Base-by-base conservation (phyloP, 2,797 vertebrate genomes). In the Pyrocephalus nanus region DNA sequence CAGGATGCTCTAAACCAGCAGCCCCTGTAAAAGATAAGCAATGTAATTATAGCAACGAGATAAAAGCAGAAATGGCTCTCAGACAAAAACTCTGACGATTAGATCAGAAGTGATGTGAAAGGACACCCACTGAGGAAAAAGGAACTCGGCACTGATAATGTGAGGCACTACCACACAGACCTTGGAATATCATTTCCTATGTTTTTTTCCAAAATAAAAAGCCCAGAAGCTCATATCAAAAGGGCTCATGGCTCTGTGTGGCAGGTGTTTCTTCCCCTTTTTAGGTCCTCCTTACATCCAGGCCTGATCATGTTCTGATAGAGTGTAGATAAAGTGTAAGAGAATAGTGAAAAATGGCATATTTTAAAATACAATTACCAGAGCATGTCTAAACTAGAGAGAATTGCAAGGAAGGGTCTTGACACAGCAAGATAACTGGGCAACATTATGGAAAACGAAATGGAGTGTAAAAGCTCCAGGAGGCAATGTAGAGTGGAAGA, bases 31-130 rank as follows among this genome's bases (percentile, higher is more conserved):
- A 94, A 96, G 90, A 97, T 78, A 96, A 96, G 82, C 66, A 92
- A 86, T 96, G 90, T 94, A 94, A 96, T 96, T 95, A 94, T 64
- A 90, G 83, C 71, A 88, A 75, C 0, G 0, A 93, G 92, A 95
- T 94, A 90, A 94, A 95, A 94, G 94, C 73, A 93, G 92, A 93
- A 95, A 94, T 38, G 64, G 34, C 70, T 93, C 70, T 92, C 73
- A 90, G 88, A 95, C 83, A 90, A 92, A 94, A 84, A 57, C 87
- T 91, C 69, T 58, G 85, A 66, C 2, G 3, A 86, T 94, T 96
- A 88, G 54, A 92, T 97, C 88, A 83, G 79, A 88, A 94, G 71
- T 90, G 84, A 96, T 92, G 90, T 88, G 93, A 94, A 86, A 95
- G 94, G 77, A 96, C 86, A 91, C 86, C 87, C 91, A 88, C 64